Evolutionary conservation across 2,888 invertebrate genomes (phyloP).

Genomic region (Tipula helvola): DNA sequence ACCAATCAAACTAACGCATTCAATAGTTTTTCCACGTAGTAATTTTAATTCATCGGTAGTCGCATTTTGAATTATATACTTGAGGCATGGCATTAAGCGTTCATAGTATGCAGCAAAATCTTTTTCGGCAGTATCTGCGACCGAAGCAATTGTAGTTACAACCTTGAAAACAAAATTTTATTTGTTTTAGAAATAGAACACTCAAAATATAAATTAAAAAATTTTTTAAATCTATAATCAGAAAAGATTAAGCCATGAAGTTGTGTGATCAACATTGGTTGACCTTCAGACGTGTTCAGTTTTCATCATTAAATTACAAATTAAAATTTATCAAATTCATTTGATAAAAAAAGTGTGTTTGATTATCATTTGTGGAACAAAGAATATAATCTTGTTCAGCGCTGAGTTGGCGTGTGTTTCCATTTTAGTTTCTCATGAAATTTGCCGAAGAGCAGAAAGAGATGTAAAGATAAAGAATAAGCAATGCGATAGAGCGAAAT

Average conservation of each 20-base stretch:
- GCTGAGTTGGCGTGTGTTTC: too few species aligned
- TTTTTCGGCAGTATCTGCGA: constrained; percentile 95
- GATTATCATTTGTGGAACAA: neutral
- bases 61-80: constrained; percentile 93
- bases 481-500: too few species aligned
- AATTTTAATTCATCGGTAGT: constrained; percentile 76
- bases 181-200: neutral
- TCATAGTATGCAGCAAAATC: constrained; percentile 93
- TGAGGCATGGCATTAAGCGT: constrained; percentile 83
- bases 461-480: too few species aligned
- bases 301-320: neutral
- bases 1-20: constrained; percentile 97
- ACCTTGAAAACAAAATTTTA: constrained; percentile 35
- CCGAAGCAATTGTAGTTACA: constrained; percentile 96
- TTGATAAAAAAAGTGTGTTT: neutral
- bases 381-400: neutral
- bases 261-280: neutral
- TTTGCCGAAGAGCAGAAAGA: too few species aligned
- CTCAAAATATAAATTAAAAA: neutral
- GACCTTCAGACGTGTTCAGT: neutral
- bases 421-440: too few species aligned
- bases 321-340: neutral
- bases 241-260: constrained; percentile 10
- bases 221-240: neutral
- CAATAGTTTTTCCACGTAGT: constrained; percentile 94